Base-by-base conservation (phyloP, 2,113 vertebrate genomes). In the Tiliqua scincoides region DNA sequence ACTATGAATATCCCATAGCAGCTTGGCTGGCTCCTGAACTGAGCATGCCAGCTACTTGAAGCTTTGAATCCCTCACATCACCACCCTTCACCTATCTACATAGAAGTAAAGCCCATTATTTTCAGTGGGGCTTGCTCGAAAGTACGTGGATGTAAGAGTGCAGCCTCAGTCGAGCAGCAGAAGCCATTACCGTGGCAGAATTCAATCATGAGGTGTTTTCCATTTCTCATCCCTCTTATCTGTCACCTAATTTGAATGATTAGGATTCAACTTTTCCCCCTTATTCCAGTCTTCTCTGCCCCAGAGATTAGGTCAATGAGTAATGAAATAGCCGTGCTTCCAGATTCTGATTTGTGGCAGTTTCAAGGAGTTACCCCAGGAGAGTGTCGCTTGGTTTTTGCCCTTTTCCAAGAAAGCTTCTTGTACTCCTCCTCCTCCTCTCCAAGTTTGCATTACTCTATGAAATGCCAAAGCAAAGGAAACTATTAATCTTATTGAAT, bases 381-480 rank as follows among this genome's bases (percentile, higher is more conserved):
- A 91, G 92, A 93, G 87, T 87, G 87, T 76, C 89, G 73, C 89
- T 92, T 87, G 83, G 89, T 71, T 89, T 91, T 93, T 93, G 87
- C 89, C 91, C 89, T 93, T 94, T 95, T 89, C 85, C 80, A 71
- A 84, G 92, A 79, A 25, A 21, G 84, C 87, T 93, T 90, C 80
- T 37, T 85, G 63, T 0, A 40, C 84, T 84, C 88, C 70, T 88
- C 70, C 85, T 90, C 85, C 27, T 77, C 35, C 73, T 87, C 82
- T 93, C 79, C 93, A 93, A 93, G 94, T 94, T 93, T 89, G 91
- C 74, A 81, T 70, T 70, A 91, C 59, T 91, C 79, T 84, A 85
- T 89, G 89, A 94, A 95, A 94, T 94, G 91, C 88, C 93, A 94
- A 89, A 93, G 90, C 91, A 92, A 89, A 88, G 88, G 90, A 89